Base-by-base conservation (phyloP, 1,140 invertebrate genomes). In the Trichoplusia ni region DNA sequence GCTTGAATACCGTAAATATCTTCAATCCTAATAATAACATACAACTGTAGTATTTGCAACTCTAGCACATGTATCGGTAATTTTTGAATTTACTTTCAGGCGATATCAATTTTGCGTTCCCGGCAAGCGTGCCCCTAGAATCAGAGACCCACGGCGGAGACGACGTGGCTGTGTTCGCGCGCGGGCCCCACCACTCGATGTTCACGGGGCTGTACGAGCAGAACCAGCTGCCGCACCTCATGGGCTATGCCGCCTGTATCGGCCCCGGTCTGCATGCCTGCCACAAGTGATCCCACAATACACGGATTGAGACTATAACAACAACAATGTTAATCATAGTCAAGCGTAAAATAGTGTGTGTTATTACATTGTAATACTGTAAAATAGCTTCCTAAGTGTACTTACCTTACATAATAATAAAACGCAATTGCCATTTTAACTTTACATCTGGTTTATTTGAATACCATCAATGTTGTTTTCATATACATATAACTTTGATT, bases 141-240 rank as follows among this genome's bases (percentile, higher is more conserved):
- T 49, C 46, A 8, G 72, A 75, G 91, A 91, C 38, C 53, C 93
- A 94, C 74, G 93, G 93, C 7, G 93, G 93, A 7, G 93, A 94
- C 29, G 93, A 94, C 82, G 93, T 94, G 2, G 91, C 86, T 0
- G 92, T 94, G 8, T 94, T 91, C 69, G 91, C 93, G 9, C 79
- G 73, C 2, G 93, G 93, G 1, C 93, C 93, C 1, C 91, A 87
- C 77, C 81, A 92, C 7, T 92, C 93, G 69, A 79, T 92, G 14
- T 92, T 93, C 44, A 87, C 87, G 25, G 92, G 93, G 25, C 91
- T 89, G 53, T 92, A 91, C 69, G 92, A 94, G 68, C 93, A 94
- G 71, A 92, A 83, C 67, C 88, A 90, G 53, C 92, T 94, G 53
- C 93, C 94, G 4, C 91, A 93, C 54, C 81, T 92, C 46, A 92